Base-by-base conservation (phyloP, 2,113 vertebrate genomes). In the Gambusia holbrooki region DNA sequence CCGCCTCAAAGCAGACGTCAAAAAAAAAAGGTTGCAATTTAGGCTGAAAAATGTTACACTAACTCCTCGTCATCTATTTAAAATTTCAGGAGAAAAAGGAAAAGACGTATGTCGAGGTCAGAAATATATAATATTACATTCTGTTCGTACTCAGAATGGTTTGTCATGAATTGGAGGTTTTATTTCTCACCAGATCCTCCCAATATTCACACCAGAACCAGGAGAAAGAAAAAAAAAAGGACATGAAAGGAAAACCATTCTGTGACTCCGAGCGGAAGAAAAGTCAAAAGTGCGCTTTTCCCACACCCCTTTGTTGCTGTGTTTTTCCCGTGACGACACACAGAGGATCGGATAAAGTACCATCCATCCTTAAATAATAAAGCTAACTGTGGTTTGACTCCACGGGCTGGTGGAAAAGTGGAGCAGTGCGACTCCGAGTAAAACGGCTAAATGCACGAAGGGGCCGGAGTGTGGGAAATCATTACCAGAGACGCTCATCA, bases 321-420 rank as follows among this genome's bases (percentile, higher is more conserved):
- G 30, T 17, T 78, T 37, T 62, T 75, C 54, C 22, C 61, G 54
- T 29, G 69, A 29, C 17, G 83, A 82, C 69, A 85, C 37, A 61
- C 71, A 45, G 70, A 51, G 13, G 69, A 65, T 61, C 40, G 66
- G 71, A 86, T 77, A 63, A 82, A 87, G 78, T 71, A 74, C 65
- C 64, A 30, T 77, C 73, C 73, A 64, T 85, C 71, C 82, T 86
- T 84, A 79, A 84, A 89, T 84, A 86, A 81, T 81, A 83, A 67
- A 48, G 27, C 35, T 70, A 45, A 48, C 62, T 75, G 27, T 77
- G 68, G 77, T 83, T 73, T 25, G 22, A 45, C 54, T 60, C 40
- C 62, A 45, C 12, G 37, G 79, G 27, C 82, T 72, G 73, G 80
- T 83, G 81, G 66, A 32, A 80, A 75, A 65, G 61, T n/a, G 27